phyloP scores from a whole-genome alignment of 2,888 invertebrate genomes.

The Chalcis sispes region DNA sequence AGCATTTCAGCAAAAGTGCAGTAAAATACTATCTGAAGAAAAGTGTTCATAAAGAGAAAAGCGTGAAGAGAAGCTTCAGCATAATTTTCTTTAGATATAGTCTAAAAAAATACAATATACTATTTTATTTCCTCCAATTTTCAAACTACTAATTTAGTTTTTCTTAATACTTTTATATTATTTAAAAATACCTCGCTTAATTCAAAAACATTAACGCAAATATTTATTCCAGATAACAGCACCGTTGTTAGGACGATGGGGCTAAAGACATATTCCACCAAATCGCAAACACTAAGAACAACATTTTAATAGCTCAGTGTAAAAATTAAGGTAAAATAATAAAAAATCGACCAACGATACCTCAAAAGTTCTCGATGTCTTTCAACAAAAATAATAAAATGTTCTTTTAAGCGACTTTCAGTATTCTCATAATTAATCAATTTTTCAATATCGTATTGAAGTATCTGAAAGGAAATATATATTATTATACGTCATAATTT shows the following conservation, averaged over 20 bases:
- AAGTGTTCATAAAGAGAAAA: background rate
- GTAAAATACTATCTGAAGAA: constrained; percentile 25
- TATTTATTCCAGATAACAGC: constrained; percentile 19
- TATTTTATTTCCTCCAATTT: background rate
- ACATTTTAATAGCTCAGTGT: no score
- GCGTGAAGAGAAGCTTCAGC: background rate
- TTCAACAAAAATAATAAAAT: background rate
- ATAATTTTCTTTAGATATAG: background rate
- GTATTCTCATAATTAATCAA: background rate
- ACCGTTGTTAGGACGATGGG: constrained; percentile 26
- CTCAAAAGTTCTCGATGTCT: background rate
- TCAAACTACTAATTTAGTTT: no score
- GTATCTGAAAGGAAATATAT: background rate
- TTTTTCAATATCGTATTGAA: background rate
- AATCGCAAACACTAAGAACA: constrained; percentile 16
- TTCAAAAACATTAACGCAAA: constrained; percentile 36
- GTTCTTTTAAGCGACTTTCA: background rate
- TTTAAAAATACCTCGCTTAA: constrained; percentile 23
- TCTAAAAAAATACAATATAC: constrained; percentile 1
- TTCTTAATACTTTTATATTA: background rate
- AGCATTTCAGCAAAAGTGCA: constrained; percentile 29
- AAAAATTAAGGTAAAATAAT: no score
- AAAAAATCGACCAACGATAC: no score
- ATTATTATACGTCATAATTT: background rate
- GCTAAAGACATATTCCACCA: constrained; percentile 34